Evolutionary conservation across 1,140 invertebrate species (phyloP), one percentile per base, ranked within the genome.

Genomic region (Plodia interpunctella): DNA sequence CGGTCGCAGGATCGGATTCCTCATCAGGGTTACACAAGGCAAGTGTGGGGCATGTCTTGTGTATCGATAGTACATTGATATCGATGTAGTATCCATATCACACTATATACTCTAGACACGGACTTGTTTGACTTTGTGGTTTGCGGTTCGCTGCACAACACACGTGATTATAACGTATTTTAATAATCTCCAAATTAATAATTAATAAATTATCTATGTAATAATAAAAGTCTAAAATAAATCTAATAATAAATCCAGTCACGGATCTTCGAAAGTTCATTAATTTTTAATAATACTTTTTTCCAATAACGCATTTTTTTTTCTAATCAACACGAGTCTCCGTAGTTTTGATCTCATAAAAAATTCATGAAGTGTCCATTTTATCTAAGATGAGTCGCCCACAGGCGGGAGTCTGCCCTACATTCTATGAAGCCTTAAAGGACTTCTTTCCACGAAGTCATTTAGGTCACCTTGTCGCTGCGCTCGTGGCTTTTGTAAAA

Each of bases 381-480:
- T 44, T 44, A 44, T 44, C 38, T 44, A 44, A 44, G 38, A 44
- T 15, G 38, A 2, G n/a, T 44, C 15, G 38, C 55, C 55, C 38
- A 38, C 6, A 38, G 49, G 44, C 20, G 55, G 19, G 11, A 25
- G 38, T 5, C 20, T 59, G 57, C 18, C 50, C 55, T 53, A 57
- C 54, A 62, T 57, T 35, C 54, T 38, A 35, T 51, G 28, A 65
- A 65, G 63, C 60, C 51, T 64, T 58, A 63, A 58, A 71, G 69
- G 69, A 71, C 60, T 65, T 28, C 13, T 50, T 35, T 57, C 54
- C 19, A 13, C 5, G 58, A 52, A 65, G 55, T 68, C 63, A 71
- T 71, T 68, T 71, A 66, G 69, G 69, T 71, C 69, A 65, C 63
- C 55, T 58, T 11, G 38, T 2, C 38, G 38, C 38, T 44, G n/a